phyloP scores from a whole-genome alignment of 2,113 vertebrate genomes.

The Todiramphus saurophagus region DNA sequence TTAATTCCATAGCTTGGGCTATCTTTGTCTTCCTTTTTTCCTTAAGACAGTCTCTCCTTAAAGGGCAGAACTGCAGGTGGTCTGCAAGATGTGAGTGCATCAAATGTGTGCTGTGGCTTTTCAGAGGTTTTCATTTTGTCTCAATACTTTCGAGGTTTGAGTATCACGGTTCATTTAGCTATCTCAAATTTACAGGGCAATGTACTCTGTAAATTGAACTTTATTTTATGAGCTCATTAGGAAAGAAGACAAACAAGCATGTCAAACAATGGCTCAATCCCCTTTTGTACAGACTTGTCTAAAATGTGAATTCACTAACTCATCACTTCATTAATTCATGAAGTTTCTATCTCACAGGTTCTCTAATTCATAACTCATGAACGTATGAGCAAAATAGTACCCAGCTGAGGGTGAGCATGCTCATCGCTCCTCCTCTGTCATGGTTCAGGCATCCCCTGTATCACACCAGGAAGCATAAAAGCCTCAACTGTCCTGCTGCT shows the following conservation, averaged over 20 bases:
- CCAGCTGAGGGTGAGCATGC: not conserved
- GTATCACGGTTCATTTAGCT: not conserved
- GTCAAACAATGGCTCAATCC: not conserved
- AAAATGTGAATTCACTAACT: not conserved
- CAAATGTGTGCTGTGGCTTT: not conserved
- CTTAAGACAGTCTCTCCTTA: not conserved
- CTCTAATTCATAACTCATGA: not conserved
- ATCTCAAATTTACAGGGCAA: not conserved
- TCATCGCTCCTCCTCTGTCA: not conserved
- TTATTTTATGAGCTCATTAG: not conserved
- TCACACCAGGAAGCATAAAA: not conserved
- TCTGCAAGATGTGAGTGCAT: not conserved
- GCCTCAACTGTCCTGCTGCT: not conserved
- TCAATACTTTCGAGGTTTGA: not conserved
- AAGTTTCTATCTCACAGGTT: not conserved
- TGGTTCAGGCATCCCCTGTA: rapidly evolving
- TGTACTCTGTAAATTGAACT: not conserved
- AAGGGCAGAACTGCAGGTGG: not conserved
- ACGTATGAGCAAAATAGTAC: not conserved
- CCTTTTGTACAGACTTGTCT: not conserved
- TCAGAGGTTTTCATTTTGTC: not conserved
- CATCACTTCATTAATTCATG: not conserved
- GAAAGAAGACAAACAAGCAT: not conserved
- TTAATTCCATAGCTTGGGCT: not conserved
- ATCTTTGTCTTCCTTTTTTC: not conserved